phyloP scores from a whole-genome alignment of 2,888 invertebrate species.

The Diarsia dahlii region DNA sequence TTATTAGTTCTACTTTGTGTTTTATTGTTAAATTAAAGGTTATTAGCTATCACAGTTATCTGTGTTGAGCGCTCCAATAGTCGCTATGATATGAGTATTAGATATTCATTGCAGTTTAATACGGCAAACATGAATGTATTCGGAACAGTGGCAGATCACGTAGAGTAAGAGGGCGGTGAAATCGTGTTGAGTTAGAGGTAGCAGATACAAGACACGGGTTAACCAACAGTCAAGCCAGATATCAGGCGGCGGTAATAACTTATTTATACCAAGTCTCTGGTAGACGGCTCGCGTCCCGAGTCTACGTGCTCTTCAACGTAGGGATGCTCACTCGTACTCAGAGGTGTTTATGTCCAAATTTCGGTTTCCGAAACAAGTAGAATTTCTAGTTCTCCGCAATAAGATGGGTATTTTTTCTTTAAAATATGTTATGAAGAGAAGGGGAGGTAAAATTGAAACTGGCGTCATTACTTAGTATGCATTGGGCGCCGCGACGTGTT shows the following conservation, averaged over 20 bases:
- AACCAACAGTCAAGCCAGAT: conserved; percentile 69
- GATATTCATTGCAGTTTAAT: conserved; percentile 24
- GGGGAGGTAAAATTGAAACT: conserved; percentile 87
- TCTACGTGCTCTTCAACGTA: conserved; percentile 69
- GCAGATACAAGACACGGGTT: conserved; percentile 66
- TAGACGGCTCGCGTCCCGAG: conserved; percentile 57
- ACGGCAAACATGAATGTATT: conserved; percentile 28
- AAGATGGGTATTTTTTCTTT: conserved; percentile 60
- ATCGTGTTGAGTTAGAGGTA: conserved; percentile 62
- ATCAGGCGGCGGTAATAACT: conserved; percentile 75
- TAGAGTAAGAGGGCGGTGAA: conserved; percentile 48
- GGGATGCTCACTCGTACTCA: conserved; percentile 46
- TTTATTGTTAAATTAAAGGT: conserved; percentile 68
- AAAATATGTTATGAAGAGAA: conserved; percentile 78
- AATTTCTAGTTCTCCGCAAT: conserved; percentile 42
- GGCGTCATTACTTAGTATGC: conserved; percentile 89
- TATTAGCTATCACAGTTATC: conserved; percentile 36
- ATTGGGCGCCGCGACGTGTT: conserved; percentile 86
- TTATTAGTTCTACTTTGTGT: conserved; percentile 81
- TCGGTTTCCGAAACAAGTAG: conserved; percentile 36
- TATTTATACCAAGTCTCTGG: conserved; percentile 82
- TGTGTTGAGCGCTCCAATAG: conserved; percentile 1
- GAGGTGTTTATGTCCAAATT: conserved; percentile 54
- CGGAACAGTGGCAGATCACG: conserved; percentile 51
- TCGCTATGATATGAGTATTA: conserved; percentile 25